phyloP scores from a whole-genome alignment of 1,140 invertebrate species.

The Drosophila yakuba region DNA sequence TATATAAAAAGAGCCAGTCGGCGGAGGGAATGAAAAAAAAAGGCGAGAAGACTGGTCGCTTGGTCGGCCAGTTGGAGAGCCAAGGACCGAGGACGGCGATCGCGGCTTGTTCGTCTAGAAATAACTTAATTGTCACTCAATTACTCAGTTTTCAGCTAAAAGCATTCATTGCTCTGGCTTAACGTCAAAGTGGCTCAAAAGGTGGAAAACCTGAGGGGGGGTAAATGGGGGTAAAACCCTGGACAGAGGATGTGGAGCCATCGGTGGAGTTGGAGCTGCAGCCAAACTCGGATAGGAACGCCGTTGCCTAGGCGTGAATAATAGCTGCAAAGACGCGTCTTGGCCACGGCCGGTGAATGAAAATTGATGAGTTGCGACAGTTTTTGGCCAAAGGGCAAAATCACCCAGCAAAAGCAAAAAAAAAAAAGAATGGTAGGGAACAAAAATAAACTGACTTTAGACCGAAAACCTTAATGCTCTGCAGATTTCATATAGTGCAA shows the following conservation, averaged over 20 bases:
- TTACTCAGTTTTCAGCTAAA: conserved; percentile 85
- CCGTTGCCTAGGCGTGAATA: conserved; percentile 72
- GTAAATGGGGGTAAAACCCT: no score
- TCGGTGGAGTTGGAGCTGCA: neutral
- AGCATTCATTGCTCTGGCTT: conserved; percentile 84
- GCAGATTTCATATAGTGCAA: neutral
- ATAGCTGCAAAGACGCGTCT: conserved; percentile 52
- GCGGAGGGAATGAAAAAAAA: neutral
- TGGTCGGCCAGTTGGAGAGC: conserved; percentile 21
- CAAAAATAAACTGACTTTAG: neutral
- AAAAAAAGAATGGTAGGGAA: neutral
- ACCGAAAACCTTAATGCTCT: conserved; percentile 3
- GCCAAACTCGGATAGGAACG: conserved; percentile 5
- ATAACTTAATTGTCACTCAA: conserved; percentile 85
- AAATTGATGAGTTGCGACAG: conserved; percentile 84
- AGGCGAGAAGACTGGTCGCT: conserved; percentile 11
- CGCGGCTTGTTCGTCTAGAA: conserved; percentile 81
- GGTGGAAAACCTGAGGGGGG: no score
- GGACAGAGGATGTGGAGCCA: neutral
- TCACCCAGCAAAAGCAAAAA: conserved; percentile 26
- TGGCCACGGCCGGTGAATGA: conserved; percentile 60
- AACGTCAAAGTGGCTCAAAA: conserved; percentile 56
- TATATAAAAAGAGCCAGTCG: neutral
- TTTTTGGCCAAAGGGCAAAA: conserved; percentile 82
- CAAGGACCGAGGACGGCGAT: conserved; percentile 51